These are phyloP conservation scores for Drosophila rellima DNA, from an alignment of 2,888 invertebrate species.

Conservation along the genomic window DNA sequence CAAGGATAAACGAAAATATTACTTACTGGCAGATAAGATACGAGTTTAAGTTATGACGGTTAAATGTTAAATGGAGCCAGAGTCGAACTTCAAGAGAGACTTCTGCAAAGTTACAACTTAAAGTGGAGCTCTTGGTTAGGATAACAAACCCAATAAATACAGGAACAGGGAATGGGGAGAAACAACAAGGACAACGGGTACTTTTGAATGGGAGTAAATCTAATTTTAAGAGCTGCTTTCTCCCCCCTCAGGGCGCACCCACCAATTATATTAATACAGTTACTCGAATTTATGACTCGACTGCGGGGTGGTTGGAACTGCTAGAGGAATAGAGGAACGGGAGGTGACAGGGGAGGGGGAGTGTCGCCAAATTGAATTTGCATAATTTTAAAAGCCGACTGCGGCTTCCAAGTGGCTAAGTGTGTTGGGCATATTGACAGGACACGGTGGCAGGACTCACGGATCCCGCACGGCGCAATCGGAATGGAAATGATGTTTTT, in stretches of 20 bases:
- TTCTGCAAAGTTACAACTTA: slow-evolving; percentile 21
- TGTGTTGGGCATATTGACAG: slow-evolving; percentile 72
- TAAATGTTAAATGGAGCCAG: slow-evolving; percentile 57
- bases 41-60: slow-evolving; percentile 69
- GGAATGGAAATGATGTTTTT: slow-evolving; percentile 80
- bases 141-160: slow-evolving; percentile 40
- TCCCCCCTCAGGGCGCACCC: slow-evolving; percentile 37
- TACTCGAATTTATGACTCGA: slow-evolving; percentile 77
- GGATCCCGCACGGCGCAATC: slow-evolving; percentile 19
- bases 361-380: slow-evolving; percentile 81
- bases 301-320: slow-evolving; percentile 6
- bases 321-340: not conserved
- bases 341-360: slow-evolving; percentile 20
- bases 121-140: slow-evolving; percentile 31
- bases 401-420: slow-evolving; percentile 77
- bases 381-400: slow-evolving; percentile 79
- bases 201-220: slow-evolving; percentile 63
- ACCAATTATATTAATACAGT: slow-evolving; percentile 81
- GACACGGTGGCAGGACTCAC: slow-evolving; percentile 21
- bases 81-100: not conserved
- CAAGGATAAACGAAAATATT: slow-evolving; percentile 28
- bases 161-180: not conserved
- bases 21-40: slow-evolving; percentile 59
- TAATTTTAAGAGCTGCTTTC: slow-evolving; percentile 66
- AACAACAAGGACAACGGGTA: slow-evolving; percentile 30